Evolutionary conservation across 2,888 invertebrate genomes (phyloP).

Genomic region (Pediacus dermestoides): DNA sequence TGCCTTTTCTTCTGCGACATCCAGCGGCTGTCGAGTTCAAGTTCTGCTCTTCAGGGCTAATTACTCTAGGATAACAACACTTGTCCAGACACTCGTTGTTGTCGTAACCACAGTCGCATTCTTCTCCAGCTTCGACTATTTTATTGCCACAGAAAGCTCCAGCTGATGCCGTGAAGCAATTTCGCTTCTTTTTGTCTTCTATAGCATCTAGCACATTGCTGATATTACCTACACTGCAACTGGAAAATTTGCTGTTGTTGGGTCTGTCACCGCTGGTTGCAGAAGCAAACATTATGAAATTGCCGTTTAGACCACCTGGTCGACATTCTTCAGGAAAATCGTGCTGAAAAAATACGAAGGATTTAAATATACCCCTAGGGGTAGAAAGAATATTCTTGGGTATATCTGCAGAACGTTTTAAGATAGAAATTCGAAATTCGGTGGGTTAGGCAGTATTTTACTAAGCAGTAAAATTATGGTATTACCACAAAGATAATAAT

Average conservation of each 20-base stretch:
- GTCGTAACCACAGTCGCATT: slow-evolving; percentile 96
- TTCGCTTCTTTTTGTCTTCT: slow-evolving; percentile 83
- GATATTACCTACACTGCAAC: slow-evolving; percentile 92
- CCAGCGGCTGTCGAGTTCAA: slow-evolving; percentile 71
- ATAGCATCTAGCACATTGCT: slow-evolving; percentile 91
- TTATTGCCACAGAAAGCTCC: slow-evolving; percentile 99
- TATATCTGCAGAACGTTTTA: too few relatives aligned
- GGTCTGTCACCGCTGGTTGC: slow-evolving; percentile 97
- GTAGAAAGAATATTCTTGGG: too few relatives aligned
- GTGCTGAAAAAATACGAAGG: slow-evolving; percentile 61
- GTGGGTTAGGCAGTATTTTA: too few relatives aligned
- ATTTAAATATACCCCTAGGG: neutral
- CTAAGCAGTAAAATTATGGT: too few relatives aligned
- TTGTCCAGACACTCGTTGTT: slow-evolving; percentile 80
- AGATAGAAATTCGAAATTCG: too few relatives aligned
- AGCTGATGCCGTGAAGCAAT: slow-evolving; percentile 88
- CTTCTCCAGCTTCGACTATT: slow-evolving; percentile 95
- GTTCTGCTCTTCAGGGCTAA: slow-evolving; percentile 66
- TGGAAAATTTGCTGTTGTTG: slow-evolving; percentile 96
- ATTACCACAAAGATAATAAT: too few relatives aligned
- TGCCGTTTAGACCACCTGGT: slow-evolving; percentile 88
- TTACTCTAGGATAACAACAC: slow-evolving; percentile 88
- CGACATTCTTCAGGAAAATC: slow-evolving; percentile 89
- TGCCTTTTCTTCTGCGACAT: slow-evolving; percentile 72
- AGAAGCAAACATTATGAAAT: slow-evolving; percentile 99